Base-by-base conservation (phyloP, 1,140 invertebrate species). In the Yoshiicerus persimilis region DNA sequence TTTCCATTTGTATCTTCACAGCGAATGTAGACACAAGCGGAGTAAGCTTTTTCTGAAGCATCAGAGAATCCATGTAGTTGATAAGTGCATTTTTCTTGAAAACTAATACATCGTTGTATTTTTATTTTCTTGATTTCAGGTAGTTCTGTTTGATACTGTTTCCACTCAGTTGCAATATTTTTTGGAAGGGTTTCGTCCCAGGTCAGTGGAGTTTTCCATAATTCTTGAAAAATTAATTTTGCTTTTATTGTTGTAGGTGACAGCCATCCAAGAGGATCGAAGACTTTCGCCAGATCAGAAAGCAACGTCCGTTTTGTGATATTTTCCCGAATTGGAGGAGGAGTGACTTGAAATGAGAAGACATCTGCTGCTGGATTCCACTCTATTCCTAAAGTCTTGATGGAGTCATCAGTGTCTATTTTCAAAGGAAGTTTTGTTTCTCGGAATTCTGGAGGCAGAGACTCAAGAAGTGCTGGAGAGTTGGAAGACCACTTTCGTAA, bases 151-250 rank as follows among this genome's bases (percentile, higher is more conserved):
- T 5, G 5, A 32, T 91, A 91, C 0, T 47, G 10, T 5, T 10
- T 32, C 92, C 91, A 92, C 27, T 87, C 39, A 0, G 87, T 66
- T 23, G 90, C 13, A 4, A 91, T 27, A 5, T 64, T 25, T 0
- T n/a, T 4, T 0, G 92, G 91, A 0, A 93, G 8, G 25, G 90
- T 85, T 38, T 92, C 91, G 87, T 93, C 92, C 92, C 92, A 93
- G 39, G 91, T 16, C 87, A 4, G 66, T 88, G 56, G 11, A 2
- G 20, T 3, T 10, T n/a, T 47, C 92, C 92, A 92, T 10, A 92
- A 66, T 32, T 89, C 23, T 90, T 92, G 92, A 27, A 92, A 88
- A 20, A 92, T 86, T 10, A 91, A 89, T 84, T 92, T 93, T 0
- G 90, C 88, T 30, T 70, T 84, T 1, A 92, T 86, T 0, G 91